A percentile compares a stretch with the other conserved stretches of the same genome.
Evolutionary conservation across 1,140 invertebrate genomes (phyloP).

Genomic region (Aphelenchoides besseyi): DNA sequence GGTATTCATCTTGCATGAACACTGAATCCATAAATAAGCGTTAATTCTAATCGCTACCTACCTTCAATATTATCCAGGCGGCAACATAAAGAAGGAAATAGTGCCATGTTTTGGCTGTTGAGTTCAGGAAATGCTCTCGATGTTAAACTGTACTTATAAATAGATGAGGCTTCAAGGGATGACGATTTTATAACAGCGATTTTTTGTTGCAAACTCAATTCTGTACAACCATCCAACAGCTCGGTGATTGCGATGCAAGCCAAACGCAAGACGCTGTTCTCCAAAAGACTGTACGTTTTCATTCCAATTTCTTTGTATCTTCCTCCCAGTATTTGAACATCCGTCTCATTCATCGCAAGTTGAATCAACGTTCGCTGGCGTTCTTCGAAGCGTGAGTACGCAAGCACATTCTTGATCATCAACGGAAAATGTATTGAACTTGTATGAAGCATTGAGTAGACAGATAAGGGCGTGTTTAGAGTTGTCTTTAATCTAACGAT

Average conservation of each 20-base stretch:
- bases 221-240: background rate
- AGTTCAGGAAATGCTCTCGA: background rate
- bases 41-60: background rate
- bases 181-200: background rate
- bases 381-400: constrained; percentile 7
- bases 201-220: background rate
- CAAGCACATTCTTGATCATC: background rate
- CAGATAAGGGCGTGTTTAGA: background rate
- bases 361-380: background rate
- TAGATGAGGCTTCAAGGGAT: constrained; percentile 7
- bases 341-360: background rate
- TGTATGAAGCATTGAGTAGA: background rate
- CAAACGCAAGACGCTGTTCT: constrained; percentile 18
- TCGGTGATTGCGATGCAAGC: constrained; percentile 11
- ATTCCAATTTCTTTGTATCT: constrained; percentile 7
- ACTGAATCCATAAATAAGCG: too few species aligned
- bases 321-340: background rate
- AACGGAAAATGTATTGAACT: background rate
- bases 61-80: background rate
- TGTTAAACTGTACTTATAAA: constrained; percentile 7
- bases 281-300: constrained; percentile 12
- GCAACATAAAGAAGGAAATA: constrained; percentile 8
- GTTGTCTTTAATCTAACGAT: background rate
- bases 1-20: constrained; percentile 10
- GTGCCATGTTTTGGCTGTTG: constrained; percentile 9